Evolutionary conservation across 2,113 vertebrate genomes (phyloP).

Genomic region (Ophthalmolycus amberensis): DNA sequence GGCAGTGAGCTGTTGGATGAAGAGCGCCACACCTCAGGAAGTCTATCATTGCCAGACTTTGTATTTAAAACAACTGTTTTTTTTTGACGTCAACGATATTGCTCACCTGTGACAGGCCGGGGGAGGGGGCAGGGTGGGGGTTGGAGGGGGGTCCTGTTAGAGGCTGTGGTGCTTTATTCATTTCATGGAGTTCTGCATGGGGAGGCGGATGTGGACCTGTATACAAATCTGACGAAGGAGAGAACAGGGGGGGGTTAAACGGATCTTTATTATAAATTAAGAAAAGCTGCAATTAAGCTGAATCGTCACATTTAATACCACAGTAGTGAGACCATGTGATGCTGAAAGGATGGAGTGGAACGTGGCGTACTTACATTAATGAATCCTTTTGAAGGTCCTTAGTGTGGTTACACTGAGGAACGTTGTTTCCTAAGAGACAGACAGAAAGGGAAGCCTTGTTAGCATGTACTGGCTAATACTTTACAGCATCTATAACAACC

Average conservation of each 20-base stretch:
- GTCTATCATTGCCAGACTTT: no score
- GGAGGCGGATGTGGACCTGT: conserved; percentile 85
- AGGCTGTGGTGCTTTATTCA: conserved; percentile 99
- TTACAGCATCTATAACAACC: neutral
- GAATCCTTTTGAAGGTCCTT: conserved; percentile 61
- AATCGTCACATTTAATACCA: neutral
- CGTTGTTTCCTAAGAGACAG: conserved; percentile 40
- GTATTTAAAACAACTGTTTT: no score
- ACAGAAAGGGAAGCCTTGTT: conserved; percentile 6
- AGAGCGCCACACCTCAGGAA: neutral
- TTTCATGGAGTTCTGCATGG: conserved; percentile 98
- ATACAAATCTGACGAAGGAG: conserved; percentile 66
- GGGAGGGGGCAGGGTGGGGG: conserved; percentile 95
- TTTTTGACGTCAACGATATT: no score
- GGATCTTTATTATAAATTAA: neutral
- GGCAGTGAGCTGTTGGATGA: no score
- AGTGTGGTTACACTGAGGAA: conserved; percentile 46
- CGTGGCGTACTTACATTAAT: conserved; percentile 59
- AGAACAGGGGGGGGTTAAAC: neutral
- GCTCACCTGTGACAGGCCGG: conserved; percentile 94
- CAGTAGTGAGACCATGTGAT: no score
- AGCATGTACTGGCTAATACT: neutral
- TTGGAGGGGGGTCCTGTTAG: conserved; percentile 92
- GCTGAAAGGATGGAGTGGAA: neutral
- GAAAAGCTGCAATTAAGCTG: neutral